Evolutionary conservation across 2,113 vertebrate species (phyloP).

Genomic region (Acanthochromis polyacanthus): DNA sequence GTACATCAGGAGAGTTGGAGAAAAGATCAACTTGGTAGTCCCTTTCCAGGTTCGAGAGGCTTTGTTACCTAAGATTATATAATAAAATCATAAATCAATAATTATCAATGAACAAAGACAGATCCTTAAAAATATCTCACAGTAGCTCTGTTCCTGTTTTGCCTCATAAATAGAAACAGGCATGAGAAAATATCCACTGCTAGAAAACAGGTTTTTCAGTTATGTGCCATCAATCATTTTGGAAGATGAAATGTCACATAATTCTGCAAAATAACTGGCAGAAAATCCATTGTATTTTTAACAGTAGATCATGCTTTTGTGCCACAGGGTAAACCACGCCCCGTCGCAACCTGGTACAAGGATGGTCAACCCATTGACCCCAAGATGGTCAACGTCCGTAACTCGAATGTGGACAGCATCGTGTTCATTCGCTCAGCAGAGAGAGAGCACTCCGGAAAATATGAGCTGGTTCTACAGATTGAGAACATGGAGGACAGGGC

Average conservation of each 20-base stretch:
- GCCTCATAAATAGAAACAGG: background rate
- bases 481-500: slow-evolving; percentile 92
- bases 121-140: background rate
- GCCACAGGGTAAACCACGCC: slow-evolving; percentile 90
- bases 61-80: background rate
- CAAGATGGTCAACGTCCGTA: slow-evolving; percentile 84
- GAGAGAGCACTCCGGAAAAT: slow-evolving; percentile 88
- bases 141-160: background rate
- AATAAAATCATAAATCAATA: background rate
- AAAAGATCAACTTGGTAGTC: slow-evolving; percentile 90
- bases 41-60: slow-evolving; percentile 89
- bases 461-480: slow-evolving; percentile 88
- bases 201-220: background rate
- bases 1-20: slow-evolving; percentile 89
- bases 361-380: slow-evolving; percentile 87
- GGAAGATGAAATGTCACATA: background rate
- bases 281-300: background rate
- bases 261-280: background rate
- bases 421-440: slow-evolving; percentile 91
- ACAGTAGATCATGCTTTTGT: background rate
- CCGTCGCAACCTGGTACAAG: slow-evolving; percentile 88
- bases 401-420: slow-evolving; percentile 87
- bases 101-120: too few relatives aligned
- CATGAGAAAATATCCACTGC: background rate
- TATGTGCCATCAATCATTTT: background rate